Base-by-base conservation (phyloP, 2,797 vertebrate species). In the Phoxinus dragarum region DNA sequence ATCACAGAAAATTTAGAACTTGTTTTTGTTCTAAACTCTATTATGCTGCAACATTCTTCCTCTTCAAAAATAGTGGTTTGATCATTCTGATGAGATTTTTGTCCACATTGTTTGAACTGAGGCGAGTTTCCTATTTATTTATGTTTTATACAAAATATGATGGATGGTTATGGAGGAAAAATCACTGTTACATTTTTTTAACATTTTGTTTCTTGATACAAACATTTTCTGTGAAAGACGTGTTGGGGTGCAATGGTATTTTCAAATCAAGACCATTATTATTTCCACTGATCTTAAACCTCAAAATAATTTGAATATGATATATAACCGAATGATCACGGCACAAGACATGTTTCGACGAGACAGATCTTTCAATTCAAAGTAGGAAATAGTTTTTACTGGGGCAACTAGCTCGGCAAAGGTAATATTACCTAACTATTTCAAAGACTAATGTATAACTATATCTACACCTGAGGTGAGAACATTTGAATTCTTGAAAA, bases 401-500 rank as follows among this genome's bases (percentile, higher is more conserved):
- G 52, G 3, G 47, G 23, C 9, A 34, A 19, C 44, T 34, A 12
- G 11, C 23, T 21, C 2, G 1, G 71, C 14, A 8, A 52, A 74
- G 9, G 27, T 11, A 19, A 54, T 23, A 7, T 3, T 3, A 6
- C 5, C n/a, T 34, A 10, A 10, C 47, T 64, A 27, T 52, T 16
- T 49, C 27, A 49, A 2, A 19, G 31, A 56, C 21, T 40, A 56
- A 76, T 76, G 31, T 56, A 36, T 75, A 56, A 75, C 4, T 31
- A 11, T 49, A 47, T 49, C 19, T 38, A 76, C 11, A 19, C 10
- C 47, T 76, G 21, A 56, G 49, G 19, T 76, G 74, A 19, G 59
- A 81, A 54, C 47, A 21, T 27, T 54, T 56, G 47, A 81, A n/a
- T 81, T 71, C 47, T 71, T 54, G 1, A 52, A 36, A 49, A 34